These are phyloP conservation scores for Nasonia giraulti DNA, from an alignment of 1,140 invertebrate species.

Conservation along the genomic window DNA sequence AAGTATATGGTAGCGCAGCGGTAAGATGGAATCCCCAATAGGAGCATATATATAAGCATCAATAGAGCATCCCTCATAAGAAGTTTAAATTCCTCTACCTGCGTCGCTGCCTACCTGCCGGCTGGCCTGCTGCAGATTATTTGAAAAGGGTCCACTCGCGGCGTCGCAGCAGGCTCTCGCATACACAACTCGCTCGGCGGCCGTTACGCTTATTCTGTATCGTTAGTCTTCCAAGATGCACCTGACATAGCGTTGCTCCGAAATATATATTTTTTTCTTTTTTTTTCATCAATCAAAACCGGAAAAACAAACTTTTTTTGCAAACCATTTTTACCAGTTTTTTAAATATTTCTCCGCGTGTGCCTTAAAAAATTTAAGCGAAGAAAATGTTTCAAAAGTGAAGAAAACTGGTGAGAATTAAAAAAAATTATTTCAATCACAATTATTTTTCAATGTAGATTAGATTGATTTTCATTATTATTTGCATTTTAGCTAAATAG, in stretches of 20 bases:
- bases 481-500: neutral
- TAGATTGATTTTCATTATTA: neutral
- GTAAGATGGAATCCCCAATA: neutral
- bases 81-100: slow-evolving; percentile 41
- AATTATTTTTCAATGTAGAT: neutral
- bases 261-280: slow-evolving; percentile 21
- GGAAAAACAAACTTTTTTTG: neutral
- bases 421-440: neutral
- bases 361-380: neutral
- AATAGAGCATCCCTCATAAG: neutral
- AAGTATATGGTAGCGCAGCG: neutral
- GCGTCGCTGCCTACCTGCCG: slow-evolving; percentile 8
- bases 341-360: neutral
- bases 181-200: slow-evolving; percentile 10
- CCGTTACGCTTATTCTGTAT: slow-evolving; percentile 41
- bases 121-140: neutral
- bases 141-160: slow-evolving; percentile 30
- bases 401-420: no score
- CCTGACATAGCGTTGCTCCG: slow-evolving; percentile 27
- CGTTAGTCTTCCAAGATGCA: slow-evolving; percentile 27
- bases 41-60: neutral
- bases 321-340: neutral
- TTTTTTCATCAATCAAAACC: neutral
- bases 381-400: neutral
- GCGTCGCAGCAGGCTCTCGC: slow-evolving; percentile 6